Conservation (phyloP, 1,140 invertebrate species). For the Drosophila bipectinata region DNA sequence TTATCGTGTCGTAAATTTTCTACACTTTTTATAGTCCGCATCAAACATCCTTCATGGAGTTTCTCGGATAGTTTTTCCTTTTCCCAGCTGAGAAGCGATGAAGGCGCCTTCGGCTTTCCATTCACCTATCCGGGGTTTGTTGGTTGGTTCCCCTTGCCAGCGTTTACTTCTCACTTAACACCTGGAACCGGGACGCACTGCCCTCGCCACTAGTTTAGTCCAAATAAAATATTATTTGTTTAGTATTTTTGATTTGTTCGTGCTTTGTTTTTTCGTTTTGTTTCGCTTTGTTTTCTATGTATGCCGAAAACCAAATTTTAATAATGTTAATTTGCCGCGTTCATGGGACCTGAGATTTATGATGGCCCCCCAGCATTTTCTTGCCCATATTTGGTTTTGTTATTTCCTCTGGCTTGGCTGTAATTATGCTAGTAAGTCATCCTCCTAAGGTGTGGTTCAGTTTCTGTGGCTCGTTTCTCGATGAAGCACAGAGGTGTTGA, state of each 20-base stretch:
- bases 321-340: slow-evolving; percentile 79
- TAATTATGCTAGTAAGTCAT: slow-evolving; percentile 63
- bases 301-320: slow-evolving; percentile 79
- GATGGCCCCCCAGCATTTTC: slow-evolving; percentile 13
- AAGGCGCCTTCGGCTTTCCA: slow-evolving; percentile 30
- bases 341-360: slow-evolving; percentile 77
- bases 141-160: slow-evolving; percentile 44
- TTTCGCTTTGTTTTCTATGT: slow-evolving; percentile 74
- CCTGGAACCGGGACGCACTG: slow-evolving; percentile 32
- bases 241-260: slow-evolving; percentile 38
- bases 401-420: slow-evolving; percentile 35
- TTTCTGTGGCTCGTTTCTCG: slow-evolving; percentile 39
- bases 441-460: slow-evolving; percentile 46
- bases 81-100: slow-evolving; percentile 14
- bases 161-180: slow-evolving; percentile 74
- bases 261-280: slow-evolving; percentile 42
- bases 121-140: slow-evolving; percentile 31
- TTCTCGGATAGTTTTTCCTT: slow-evolving; percentile 23
- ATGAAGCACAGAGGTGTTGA: slow-evolving; percentile 71
- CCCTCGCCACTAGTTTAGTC: slow-evolving; percentile 64
- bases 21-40: slow-evolving; percentile 45
- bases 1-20: slow-evolving; percentile 71
- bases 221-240: slow-evolving; percentile 77
- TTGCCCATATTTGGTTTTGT: slow-evolving; percentile 23
- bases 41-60: slow-evolving; percentile 12